Conservation (phyloP, 2,113 vertebrate genomes). For the Erythrocercus mccallii region DNA sequence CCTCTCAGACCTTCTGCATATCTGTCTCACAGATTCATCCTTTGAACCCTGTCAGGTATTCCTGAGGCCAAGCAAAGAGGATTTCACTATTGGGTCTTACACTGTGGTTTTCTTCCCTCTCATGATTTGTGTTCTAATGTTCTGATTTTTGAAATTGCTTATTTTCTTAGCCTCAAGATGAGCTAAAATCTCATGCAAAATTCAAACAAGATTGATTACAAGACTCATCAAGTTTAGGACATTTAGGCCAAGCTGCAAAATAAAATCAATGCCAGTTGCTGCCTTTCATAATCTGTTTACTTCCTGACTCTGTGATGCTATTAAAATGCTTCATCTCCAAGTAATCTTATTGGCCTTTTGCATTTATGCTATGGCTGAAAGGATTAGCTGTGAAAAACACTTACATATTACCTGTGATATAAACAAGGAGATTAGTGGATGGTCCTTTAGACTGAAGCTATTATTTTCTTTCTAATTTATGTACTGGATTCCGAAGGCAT, state of each 20-base stretch:
- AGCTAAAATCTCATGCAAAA: not conserved
- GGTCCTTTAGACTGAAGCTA: not conserved
- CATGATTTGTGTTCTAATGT: not conserved
- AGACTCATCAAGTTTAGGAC: not conserved
- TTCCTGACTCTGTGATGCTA: constrained; percentile 43
- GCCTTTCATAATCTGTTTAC: constrained; percentile 44
- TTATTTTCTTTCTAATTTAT: not conserved
- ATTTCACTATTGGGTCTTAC: not conserved
- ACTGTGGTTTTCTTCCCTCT: not conserved
- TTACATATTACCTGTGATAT: constrained; percentile 9
- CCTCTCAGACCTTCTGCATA: not conserved
- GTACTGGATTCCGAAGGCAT: not conserved
- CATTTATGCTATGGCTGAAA: not conserved
- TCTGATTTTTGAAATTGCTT: not conserved
- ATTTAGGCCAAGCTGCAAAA: not conserved
- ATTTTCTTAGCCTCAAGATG: not conserved
- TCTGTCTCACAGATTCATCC: not conserved
- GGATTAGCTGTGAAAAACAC: constrained; percentile 38
- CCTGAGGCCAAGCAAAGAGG: not conserved
- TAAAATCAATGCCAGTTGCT: constrained; percentile 41
- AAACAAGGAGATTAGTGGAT: constrained; percentile 7
- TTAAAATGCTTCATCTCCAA: constrained; percentile 12
- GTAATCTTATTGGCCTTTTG: constrained; percentile 22
- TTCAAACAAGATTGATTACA: constrained; percentile 32
- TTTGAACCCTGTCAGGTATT: not conserved